phyloP scores from a whole-genome alignment of 2,797 vertebrate genomes.

The Adelosebastes latens region DNA sequence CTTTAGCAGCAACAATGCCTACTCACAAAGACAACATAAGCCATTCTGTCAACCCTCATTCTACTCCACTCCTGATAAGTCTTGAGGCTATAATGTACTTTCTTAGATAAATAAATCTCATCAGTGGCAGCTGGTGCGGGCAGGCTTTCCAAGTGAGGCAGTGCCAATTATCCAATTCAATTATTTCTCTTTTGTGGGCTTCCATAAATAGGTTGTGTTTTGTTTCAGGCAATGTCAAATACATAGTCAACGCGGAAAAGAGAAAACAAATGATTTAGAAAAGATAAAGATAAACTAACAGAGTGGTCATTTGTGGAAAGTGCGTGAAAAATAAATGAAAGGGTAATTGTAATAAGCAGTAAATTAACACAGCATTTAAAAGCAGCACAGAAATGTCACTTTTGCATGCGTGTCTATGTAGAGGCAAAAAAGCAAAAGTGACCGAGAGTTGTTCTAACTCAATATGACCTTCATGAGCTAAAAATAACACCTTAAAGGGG shows the following conservation, averaged over 20 bases:
- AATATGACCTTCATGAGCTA: neutral
- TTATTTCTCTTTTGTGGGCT: constrained; percentile 15
- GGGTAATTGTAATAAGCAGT: neutral
- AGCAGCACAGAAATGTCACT: neutral
- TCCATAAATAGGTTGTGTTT: constrained; percentile 1
- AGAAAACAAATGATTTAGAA: neutral
- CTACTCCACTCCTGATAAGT: neutral
- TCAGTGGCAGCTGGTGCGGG: constrained; percentile 17
- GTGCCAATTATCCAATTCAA: constrained; percentile 39
- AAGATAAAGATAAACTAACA: constrained; percentile 14
- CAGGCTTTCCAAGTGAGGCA: neutral
- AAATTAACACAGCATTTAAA: neutral
- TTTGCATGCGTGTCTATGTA: neutral
- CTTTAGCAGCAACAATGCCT: neutral
- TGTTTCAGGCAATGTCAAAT: constrained; percentile 28
- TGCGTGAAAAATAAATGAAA: neutral
- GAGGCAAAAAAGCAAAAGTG: neutral
- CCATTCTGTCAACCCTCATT: neutral
- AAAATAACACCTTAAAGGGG: neutral
- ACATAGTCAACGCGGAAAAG: neutral
- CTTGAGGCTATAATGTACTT: neutral
- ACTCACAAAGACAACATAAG: neutral
- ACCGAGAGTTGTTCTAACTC: neutral
- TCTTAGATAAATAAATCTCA: constrained; percentile 25
- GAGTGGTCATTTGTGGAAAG: neutral